Conservation (phyloP, 2,113 vertebrate genomes). For the Xenus cinereus region DNA sequence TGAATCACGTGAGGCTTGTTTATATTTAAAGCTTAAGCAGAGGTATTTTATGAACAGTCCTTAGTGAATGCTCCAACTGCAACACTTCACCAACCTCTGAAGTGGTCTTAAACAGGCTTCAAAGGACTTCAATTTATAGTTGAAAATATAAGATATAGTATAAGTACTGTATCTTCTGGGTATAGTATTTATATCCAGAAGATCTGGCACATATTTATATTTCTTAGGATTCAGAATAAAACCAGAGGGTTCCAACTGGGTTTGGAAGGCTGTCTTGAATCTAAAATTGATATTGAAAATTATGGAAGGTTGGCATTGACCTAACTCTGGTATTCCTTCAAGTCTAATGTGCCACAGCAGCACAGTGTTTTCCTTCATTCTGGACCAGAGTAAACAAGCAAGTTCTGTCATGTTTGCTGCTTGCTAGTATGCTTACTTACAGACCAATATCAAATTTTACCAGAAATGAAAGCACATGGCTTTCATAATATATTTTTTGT, state of each 20-base stretch:
- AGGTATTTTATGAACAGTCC: constrained; percentile 35
- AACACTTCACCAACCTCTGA: constrained; percentile 24
- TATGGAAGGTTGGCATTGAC: neutral
- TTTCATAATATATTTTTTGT: neutral
- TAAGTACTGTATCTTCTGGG: too few species aligned
- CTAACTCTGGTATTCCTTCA: neutral
- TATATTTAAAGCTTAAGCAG: constrained; percentile 24
- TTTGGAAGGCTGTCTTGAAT: neutral
- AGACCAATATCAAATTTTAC: neutral
- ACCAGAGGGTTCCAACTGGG: neutral
- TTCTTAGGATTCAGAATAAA: constrained; percentile 6
- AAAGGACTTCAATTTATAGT: constrained; percentile 11
- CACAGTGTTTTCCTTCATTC: neutral
- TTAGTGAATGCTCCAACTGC: constrained; percentile 20
- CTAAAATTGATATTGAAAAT: neutral
- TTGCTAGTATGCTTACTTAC: neutral
- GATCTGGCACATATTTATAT: neutral
- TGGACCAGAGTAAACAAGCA: neutral
- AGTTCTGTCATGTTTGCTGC: neutral
- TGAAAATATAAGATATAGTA: too few species aligned
- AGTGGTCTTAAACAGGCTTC: constrained; percentile 17
- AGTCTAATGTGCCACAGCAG: neutral
- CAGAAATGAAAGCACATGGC: neutral
- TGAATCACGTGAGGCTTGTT: constrained; percentile 24
- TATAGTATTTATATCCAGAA: too few species aligned